Evolutionary conservation across 2,888 invertebrate species (phyloP).

Genomic region (Criorhina ranunculi): DNA sequence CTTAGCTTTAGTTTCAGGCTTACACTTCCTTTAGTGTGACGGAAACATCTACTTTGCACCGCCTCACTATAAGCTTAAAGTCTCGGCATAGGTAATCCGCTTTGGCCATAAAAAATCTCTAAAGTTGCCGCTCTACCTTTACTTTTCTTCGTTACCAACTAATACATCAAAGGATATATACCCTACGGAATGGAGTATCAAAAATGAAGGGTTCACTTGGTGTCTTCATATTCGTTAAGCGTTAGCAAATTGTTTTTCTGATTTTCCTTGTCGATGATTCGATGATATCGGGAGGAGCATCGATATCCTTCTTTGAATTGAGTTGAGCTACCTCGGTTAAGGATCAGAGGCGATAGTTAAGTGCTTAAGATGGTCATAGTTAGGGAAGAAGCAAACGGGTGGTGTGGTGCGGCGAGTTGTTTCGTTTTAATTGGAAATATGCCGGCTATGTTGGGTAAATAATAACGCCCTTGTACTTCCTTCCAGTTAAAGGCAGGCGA

Average conservation of each 20-base stretch:
- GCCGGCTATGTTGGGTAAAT: conserved; percentile 65
- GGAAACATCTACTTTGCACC: too few relatives aligned
- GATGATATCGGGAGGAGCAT: conserved; percentile 56
- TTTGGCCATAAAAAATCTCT: too few relatives aligned
- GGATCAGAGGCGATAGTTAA: conserved; percentile 49
- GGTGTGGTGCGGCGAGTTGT: conserved; percentile 25
- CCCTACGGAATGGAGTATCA: too few relatives aligned
- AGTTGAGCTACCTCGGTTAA: conserved; percentile 29
- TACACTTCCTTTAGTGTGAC: too few relatives aligned
- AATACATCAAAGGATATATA: too few relatives aligned
- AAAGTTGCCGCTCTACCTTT: too few relatives aligned
- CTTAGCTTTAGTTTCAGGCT: too few relatives aligned
- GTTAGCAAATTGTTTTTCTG: conserved; percentile 74
- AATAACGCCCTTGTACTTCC: conserved; percentile 58
- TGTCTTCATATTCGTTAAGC: conserved; percentile 68
- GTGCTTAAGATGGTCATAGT: conserved; percentile 57
- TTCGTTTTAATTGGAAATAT: conserved; percentile 75
- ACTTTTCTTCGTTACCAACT: too few relatives aligned
- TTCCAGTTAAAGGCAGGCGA: conserved; percentile 12
- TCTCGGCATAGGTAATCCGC: too few relatives aligned
- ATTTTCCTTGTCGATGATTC: conserved; percentile 75
- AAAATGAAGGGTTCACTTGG: conserved; percentile 38
- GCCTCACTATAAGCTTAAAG: too few relatives aligned
- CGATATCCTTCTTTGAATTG: conserved; percentile 56
- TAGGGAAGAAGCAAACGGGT: background rate